A percentile compares a stretch with the other conserved stretches of the same genome.
phyloP scores from a whole-genome alignment of 2,888 invertebrate species.

The Bembecia ichneumoniformis region DNA sequence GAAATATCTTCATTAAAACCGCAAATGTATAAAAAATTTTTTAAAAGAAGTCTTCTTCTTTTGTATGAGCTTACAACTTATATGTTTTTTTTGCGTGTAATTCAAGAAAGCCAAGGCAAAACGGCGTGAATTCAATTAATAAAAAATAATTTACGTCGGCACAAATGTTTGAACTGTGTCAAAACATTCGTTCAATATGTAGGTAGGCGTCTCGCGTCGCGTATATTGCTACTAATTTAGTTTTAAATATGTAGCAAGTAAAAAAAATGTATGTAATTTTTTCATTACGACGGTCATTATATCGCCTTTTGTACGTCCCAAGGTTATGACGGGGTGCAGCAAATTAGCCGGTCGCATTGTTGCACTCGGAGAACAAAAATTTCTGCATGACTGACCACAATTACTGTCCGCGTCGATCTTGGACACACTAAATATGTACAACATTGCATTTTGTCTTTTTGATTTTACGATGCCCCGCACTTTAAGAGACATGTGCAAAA shows the following conservation, averaged over 20 bases:
- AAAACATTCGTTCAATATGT: too few species aligned
- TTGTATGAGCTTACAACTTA: too few species aligned
- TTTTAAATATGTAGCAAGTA: neutral
- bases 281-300: conserved; percentile 1
- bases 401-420: neutral
- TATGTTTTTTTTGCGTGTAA: too few species aligned
- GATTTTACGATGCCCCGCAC: too few species aligned
- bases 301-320: conserved; percentile 8
- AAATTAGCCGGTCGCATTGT: conserved; percentile 8
- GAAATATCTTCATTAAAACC: too few species aligned
- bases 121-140: too few species aligned
- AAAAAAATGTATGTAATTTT: neutral
- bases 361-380: conserved; percentile 6
- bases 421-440: neutral
- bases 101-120: too few species aligned
- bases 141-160: too few species aligned
- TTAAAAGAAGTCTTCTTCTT: too few species aligned
- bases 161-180: too few species aligned
- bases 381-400: conserved; percentile 3
- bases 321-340: conserved; percentile 8
- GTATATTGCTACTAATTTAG: neutral
- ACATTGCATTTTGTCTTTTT: neutral
- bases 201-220: too few species aligned
- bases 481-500: neutral
- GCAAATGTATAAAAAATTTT: too few species aligned